Percentiles rank a stretch among this genome's conserved stretches.
Conservation (phyloP, 2,113 vertebrate genomes). For the Pseudolaguvia tuberculata region DNA sequence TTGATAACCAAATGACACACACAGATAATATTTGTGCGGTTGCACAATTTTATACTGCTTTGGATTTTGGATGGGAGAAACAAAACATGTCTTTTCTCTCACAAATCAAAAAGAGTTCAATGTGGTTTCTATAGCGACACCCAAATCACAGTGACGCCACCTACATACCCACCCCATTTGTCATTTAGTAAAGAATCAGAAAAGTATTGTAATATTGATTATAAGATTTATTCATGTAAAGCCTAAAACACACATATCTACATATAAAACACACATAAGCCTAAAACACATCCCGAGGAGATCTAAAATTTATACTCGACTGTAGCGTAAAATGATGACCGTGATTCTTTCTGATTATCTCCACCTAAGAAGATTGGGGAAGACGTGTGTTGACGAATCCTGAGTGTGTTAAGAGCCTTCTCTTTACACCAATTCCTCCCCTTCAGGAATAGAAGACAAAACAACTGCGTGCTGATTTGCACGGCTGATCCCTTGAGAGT, state of each 20-base stretch:
- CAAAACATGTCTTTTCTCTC: no score
- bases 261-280: no score
- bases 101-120: background rate
- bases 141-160: background rate
- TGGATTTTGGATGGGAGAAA: background rate
- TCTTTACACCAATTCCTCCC: no score
- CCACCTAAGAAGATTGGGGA: background rate
- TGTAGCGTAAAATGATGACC: background rate
- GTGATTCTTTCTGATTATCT: background rate
- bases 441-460: background rate
- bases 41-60: background rate
- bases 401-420: background rate
- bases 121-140: background rate
- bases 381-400: background rate
- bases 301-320: background rate
- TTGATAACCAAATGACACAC: background rate
- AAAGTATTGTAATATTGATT: background rate
- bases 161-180: background rate
- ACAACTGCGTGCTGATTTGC: background rate
- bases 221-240: background rate
- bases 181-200: background rate
- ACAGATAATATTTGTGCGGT: background rate
- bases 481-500: constrained; percentile 1
- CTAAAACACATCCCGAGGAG: background rate
- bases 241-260: background rate